Base-by-base conservation (phyloP, 2,113 vertebrate species). In the Ptychochromis oligacanthus region DNA sequence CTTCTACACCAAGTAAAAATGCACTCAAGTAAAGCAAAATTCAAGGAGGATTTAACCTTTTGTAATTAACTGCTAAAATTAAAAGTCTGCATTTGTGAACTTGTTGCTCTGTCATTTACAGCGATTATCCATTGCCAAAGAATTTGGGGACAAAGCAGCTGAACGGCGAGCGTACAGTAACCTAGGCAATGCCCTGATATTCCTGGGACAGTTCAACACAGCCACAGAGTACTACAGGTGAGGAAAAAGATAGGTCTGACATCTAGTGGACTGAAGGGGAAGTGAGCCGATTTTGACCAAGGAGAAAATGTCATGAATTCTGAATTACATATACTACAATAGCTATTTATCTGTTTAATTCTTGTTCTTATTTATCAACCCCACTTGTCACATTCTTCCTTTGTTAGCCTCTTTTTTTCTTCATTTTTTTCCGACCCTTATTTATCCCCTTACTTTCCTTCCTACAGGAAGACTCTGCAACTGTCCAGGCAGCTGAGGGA, bases 111-210 rank as follows among this genome's bases (percentile, higher is more conserved):
- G 26, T 92, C 9, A 13, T 75, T 93, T 83, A 26, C 95, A 99
- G 98, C 95, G 98, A 80, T 96, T 99, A 8, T 97, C 98, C 90
- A 99, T 99, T 0, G 98, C 98, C 14, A 99, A 99, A 95, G 98
- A 99, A 87, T 99, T 99, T 46, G 98, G 98, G 77, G 98, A 99
- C 95, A 98, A 97, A 93, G 98, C 98, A 0, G 98, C 98, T 0
- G 98, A 99, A 89, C 91, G 98, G 72, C 91, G 98, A 60, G 98
- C 98, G 0, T 97, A 98, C 96, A 99, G 98, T 94, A 99, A 99
- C 90, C 95, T 99, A 38, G 98, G 98, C 57, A 99, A 99, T 0
- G 97, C 98, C 0, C 96, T 99, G 91, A 96, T 99, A 92, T 98
- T 99, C 95, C 95, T 99, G 13, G 97, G 97, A 74, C 97, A 97